phyloP scores from a whole-genome alignment of 2,888 invertebrate genomes.

The Calameuta pallipes region DNA sequence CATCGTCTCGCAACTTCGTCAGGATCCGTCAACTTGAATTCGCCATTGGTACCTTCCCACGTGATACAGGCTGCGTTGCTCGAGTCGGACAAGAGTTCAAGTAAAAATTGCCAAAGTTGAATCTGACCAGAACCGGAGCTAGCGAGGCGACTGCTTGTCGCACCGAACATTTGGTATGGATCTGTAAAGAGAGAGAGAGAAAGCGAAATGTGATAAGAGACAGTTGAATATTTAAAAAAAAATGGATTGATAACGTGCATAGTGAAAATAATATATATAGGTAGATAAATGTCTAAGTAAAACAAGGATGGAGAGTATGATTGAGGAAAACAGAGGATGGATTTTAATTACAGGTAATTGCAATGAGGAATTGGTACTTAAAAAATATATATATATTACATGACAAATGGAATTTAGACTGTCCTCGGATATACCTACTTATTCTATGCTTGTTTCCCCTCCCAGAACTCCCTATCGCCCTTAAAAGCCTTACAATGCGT shows the following conservation, averaged over 20 bases:
- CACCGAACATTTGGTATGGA: slow-evolving; percentile 98
- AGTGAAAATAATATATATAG: slow-evolving; percentile 4
- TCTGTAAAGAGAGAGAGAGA: slow-evolving; percentile 73
- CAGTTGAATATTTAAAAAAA: not conserved
- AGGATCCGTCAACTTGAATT: slow-evolving; percentile 98
- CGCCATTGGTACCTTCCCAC: slow-evolving; percentile 99
- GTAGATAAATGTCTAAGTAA: not conserved
- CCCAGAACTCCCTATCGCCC: slow-evolving; percentile 40
- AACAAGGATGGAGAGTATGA: not conserved
- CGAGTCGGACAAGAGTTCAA: slow-evolving; percentile 95
- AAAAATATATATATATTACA: not conserved
- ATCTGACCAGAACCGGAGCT: slow-evolving; percentile 98
- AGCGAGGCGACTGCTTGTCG: slow-evolving; percentile 94
- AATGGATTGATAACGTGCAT: slow-evolving; percentile 7
- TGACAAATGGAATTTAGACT: not conserved
- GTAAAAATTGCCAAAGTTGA: slow-evolving; percentile 98
- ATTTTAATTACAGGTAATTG: not conserved
- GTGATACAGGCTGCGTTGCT: slow-evolving; percentile 97
- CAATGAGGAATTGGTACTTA: not conserved
- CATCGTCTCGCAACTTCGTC: slow-evolving; percentile 98
- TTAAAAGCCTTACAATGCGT: slow-evolving; percentile 66
- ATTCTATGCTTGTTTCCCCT: slow-evolving; percentile 48
- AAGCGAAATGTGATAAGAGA: not conserved
- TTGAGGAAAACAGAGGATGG: slow-evolving; percentile 6
- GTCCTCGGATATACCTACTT: slow-evolving; percentile 53